phyloP scores from a whole-genome alignment of 2,797 vertebrate species.

The Heteromormyrus szaboi region DNA sequence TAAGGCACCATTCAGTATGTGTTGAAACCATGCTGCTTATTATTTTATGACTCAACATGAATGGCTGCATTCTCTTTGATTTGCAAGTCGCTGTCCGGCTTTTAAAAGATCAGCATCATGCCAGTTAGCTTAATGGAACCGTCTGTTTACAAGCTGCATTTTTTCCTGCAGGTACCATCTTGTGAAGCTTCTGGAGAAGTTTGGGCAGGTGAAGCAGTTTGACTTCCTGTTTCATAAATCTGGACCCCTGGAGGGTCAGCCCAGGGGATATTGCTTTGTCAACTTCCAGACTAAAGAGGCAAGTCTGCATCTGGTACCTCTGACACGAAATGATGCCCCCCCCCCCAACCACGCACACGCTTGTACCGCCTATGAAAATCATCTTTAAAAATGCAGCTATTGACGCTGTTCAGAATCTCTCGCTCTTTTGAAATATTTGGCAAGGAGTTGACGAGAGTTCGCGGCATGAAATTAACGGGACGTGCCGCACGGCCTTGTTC shows the following conservation, averaged over 20 bases:
- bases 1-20: slow-evolving; percentile 37
- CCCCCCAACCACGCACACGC: not conserved
- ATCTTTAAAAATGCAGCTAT: not conserved
- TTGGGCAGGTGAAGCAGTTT: slow-evolving; percentile 94
- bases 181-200: slow-evolving; percentile 92
- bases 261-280: slow-evolving; percentile 94
- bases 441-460: not conserved
- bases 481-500: not conserved
- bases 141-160: slow-evolving; percentile 4
- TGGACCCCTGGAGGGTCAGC: slow-evolving; percentile 93
- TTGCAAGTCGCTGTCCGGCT: not conserved
- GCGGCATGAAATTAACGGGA: not conserved
- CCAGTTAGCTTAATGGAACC: not conserved
- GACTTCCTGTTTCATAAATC: slow-evolving; percentile 98
- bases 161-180: slow-evolving; percentile 77
- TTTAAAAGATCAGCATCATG: not conserved
- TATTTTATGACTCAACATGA: not conserved
- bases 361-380: not conserved
- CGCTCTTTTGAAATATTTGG: not conserved
- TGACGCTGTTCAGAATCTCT: not conserved
- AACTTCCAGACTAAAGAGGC: slow-evolving; percentile 98
- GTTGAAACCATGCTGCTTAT: not conserved
- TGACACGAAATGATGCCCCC: not conserved
- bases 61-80: not conserved
- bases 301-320: slow-evolving; percentile 24